phyloP scores from a whole-genome alignment of 1,140 invertebrate genomes.

The Scaptodrosophila lebanonensis region DNA sequence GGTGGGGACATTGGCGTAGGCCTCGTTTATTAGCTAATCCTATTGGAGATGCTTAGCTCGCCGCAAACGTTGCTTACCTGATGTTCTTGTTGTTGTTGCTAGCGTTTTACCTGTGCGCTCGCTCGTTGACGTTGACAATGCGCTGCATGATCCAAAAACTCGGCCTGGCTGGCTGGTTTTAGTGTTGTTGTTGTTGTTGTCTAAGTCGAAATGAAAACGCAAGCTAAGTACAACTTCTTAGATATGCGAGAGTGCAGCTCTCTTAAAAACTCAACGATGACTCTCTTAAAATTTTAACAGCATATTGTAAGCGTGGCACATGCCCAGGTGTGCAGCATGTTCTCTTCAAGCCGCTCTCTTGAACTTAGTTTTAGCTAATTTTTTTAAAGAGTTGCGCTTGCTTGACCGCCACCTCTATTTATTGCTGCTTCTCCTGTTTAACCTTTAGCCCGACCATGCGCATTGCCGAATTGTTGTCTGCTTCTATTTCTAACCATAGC shows the following conservation, averaged over 20 bases:
- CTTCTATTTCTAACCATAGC: slow-evolving; percentile 1
- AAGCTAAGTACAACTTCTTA: slow-evolving; percentile 12
- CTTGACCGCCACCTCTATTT: too few relatives aligned
- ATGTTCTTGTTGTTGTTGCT: slow-evolving; percentile 8
- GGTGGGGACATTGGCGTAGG: slow-evolving; percentile 7
- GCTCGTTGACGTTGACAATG: slow-evolving; percentile 7
- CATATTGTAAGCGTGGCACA: too few relatives aligned
- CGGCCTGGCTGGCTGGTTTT: slow-evolving; percentile 31
- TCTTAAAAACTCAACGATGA: background rate
- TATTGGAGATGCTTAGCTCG: slow-evolving; percentile 35
- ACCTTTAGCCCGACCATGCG: too few relatives aligned
- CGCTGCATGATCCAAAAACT: slow-evolving; percentile 27
- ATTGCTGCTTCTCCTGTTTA: too few relatives aligned
- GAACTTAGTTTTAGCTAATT: too few relatives aligned
- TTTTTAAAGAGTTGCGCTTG: too few relatives aligned
- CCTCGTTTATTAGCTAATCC: slow-evolving; percentile 22
- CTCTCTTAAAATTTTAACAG: background rate
- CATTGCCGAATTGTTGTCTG: too few relatives aligned
- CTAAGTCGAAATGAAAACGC: too few relatives aligned
- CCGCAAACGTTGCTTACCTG: background rate
- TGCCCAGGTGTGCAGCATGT: too few relatives aligned
- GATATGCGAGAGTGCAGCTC: background rate
- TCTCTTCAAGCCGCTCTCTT: too few relatives aligned
- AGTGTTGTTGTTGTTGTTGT: too few relatives aligned
- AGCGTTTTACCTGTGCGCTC: slow-evolving; percentile 5